Conservation (phyloP, 1,140 invertebrate genomes). For the Drosophila mayri region DNA sequence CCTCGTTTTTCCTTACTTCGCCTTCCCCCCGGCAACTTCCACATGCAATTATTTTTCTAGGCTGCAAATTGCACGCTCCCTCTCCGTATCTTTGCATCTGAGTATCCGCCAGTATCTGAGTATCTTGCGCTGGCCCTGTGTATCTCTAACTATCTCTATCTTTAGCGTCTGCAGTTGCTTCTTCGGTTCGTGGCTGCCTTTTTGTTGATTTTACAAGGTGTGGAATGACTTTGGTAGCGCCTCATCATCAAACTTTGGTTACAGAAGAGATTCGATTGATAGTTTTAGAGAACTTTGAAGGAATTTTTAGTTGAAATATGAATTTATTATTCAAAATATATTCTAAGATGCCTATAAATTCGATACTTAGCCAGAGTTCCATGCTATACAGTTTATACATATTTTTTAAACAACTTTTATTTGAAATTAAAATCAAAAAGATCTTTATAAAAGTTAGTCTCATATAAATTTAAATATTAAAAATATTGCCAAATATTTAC, state of each 20-base stretch:
- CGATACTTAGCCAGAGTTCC: not conserved
- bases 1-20: slow-evolving; percentile 9
- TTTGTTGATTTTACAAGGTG: slow-evolving; percentile 83
- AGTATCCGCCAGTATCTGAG: slow-evolving; percentile 17
- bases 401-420: not conserved
- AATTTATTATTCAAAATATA: not conserved
- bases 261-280: slow-evolving; percentile 24
- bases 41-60: slow-evolving; percentile 82
- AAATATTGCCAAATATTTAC: not conserved
- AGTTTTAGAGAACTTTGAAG: not conserved
- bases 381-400: not conserved
- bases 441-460: too few species aligned
- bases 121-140: not conserved
- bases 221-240: slow-evolving; percentile 82
- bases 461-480: not conserved
- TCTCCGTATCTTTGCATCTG: slow-evolving; percentile 28
- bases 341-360: not conserved
- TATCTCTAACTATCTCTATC: slow-evolving; percentile 40
- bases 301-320: not conserved
- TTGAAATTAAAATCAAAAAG: not conserved
- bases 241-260: slow-evolving; percentile 69
- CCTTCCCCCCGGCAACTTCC: slow-evolving; percentile 33
- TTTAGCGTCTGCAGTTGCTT: slow-evolving; percentile 17
- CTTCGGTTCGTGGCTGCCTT: slow-evolving; percentile 62
- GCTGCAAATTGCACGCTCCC: slow-evolving; percentile 74